Evolutionary conservation across 1,140 invertebrate species (phyloP).

Genomic region (Tribolium madens): DNA sequence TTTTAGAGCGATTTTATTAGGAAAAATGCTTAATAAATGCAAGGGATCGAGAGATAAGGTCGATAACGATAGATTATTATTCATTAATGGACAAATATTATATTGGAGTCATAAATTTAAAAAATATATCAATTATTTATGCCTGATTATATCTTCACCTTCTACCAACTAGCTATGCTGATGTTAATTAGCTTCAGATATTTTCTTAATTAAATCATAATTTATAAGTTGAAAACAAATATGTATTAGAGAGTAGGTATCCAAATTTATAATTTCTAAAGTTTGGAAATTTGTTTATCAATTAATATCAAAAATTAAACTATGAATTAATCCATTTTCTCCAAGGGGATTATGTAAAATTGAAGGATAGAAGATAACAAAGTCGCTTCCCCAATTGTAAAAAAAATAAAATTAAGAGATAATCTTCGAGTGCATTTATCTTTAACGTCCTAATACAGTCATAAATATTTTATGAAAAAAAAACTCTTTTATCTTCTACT

Average conservation of each 20-base stretch:
- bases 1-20: background rate
- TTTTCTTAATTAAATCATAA: background rate
- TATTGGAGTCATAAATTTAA: background rate
- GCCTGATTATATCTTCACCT: background rate
- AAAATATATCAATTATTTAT: background rate
- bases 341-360: too few species aligned
- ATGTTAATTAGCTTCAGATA: background rate
- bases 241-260: background rate
- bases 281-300: background rate
- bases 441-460: too few species aligned
- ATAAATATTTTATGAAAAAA: too few species aligned
- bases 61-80: background rate
- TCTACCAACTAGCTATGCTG: background rate
- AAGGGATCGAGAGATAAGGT: background rate
- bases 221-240: background rate
- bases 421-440: too few species aligned
- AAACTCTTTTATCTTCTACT: too few species aligned
- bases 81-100: background rate
- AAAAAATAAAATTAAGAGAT: too few species aligned
- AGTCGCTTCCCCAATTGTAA: too few species aligned
- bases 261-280: background rate
- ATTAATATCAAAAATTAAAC: too few species aligned
- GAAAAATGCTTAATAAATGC: background rate
- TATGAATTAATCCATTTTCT: too few species aligned
- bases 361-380: too few species aligned